Conservation (phyloP, 1,140 invertebrate species). For the Eciton burchellii region DNA sequence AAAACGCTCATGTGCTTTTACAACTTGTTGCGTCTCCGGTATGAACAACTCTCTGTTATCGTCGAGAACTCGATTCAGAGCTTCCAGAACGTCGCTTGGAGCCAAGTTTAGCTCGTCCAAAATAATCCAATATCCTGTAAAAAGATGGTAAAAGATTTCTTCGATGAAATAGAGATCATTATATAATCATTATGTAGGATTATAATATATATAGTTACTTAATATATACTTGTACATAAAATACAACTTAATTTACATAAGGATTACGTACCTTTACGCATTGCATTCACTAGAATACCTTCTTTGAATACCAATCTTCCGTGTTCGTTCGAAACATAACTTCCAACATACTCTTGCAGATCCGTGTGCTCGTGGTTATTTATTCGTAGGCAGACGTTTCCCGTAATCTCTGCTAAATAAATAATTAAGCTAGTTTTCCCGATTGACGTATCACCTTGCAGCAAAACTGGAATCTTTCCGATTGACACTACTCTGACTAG, state of each 20-base stretch:
- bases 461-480: slow-evolving; percentile 94
- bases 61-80: slow-evolving; percentile 98
- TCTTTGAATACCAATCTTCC: slow-evolving; percentile 98
- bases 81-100: slow-evolving; percentile 98
- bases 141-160: neutral
- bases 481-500: slow-evolving; percentile 96
- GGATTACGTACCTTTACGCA: slow-evolving; percentile 90
- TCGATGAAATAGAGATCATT: no score
- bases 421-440: slow-evolving; percentile 99
- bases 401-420: slow-evolving; percentile 95
- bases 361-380: slow-evolving; percentile 99
- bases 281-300: slow-evolving; percentile 97
- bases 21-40: slow-evolving; percentile 96
- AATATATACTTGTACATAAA: no score
- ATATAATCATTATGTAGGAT: no score
- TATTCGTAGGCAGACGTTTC: slow-evolving; percentile 97
- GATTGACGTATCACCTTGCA: slow-evolving; percentile 99
- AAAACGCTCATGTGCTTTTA: slow-evolving; percentile 97
- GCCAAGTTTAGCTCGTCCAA: slow-evolving; percentile 99
- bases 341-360: slow-evolving; percentile 98
- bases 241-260: no score
- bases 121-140: slow-evolving; percentile 96
- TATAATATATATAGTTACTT: no score
- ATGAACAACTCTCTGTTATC: slow-evolving; percentile 99
- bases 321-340: slow-evolving; percentile 93